Base-by-base conservation (phyloP, 2,888 invertebrate species). In the Syrphus vitripennis region DNA sequence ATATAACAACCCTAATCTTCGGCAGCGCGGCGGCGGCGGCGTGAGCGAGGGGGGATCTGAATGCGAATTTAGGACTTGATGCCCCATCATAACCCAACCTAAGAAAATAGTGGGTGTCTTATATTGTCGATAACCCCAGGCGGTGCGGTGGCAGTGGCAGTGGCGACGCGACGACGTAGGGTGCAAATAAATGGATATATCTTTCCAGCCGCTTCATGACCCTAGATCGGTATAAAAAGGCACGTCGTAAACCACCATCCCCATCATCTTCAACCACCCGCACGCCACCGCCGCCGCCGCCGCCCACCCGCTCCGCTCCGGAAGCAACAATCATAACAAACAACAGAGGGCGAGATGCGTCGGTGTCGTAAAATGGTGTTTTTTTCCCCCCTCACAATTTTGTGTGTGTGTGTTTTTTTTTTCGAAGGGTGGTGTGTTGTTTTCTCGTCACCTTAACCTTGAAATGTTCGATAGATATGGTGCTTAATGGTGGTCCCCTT, bases 401-500 rank as follows among this genome's bases (percentile, higher is more conserved):
- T 10, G 10, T 34, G 10, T 10, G 9, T 7, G 9, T 34, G 9
- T 34, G 10, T 12, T 34, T 53, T 26, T 19, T 40, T 16, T 14
- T 24, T 40, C 10, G 40, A 29, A 24, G 63, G 55, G 65, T 71
- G 50, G 55, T 72, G 72, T 57, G 69, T 34, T 61, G 50, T 63
- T 86, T 71, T 37, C 69, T 69, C 57, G 50, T 82, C 78, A 86
- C 86, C 82, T 82, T 86, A 86, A 82, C 86, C 86, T 86, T 86
- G 86, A 82, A 86, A 77, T 53, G 34, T 67, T 57, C 67, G 69
- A 86, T 78, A 37, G 37, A 53, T 69, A 19, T 59, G 80, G 42
- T 29, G 63, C 21, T 55, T 40, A 45, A 31, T 67, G 59, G 74
- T 70, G 71, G 50, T 71, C 69, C 53, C 71, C 19, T 75, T 61